These are phyloP conservation scores for Caligus rogercresseyi DNA, from an alignment of 1,140 invertebrate species.

Conservation along the genomic window DNA sequence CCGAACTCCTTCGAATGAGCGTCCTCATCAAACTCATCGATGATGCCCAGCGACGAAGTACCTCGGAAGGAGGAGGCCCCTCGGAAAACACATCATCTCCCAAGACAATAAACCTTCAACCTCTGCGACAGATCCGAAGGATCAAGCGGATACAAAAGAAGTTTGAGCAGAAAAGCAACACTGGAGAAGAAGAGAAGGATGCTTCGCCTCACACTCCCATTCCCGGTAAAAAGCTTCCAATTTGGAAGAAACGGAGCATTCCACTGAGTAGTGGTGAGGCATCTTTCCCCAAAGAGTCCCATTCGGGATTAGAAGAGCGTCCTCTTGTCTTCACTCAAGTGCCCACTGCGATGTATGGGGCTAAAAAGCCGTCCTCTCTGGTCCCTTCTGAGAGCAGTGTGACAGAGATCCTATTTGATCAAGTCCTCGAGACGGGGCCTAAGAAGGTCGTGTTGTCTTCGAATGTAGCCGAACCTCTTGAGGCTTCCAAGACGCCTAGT, in stretches of 20 bases:
- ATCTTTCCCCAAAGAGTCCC: neutral
- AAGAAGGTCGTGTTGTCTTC: too few species aligned
- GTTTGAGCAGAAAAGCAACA: neutral
- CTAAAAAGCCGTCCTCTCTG: too few species aligned
- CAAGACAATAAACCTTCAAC: too few species aligned
- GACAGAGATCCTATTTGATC: neutral
- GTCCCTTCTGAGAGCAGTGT: neutral
- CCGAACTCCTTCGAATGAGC: neutral
- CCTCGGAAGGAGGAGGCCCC: neutral
- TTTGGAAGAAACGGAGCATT: conserved; percentile 10
- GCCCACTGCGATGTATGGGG: neutral
- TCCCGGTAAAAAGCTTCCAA: conserved; percentile 13
- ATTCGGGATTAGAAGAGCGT: neutral
- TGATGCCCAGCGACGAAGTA: neutral
- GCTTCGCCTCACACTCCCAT: too few species aligned
- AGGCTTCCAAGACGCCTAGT: neutral
- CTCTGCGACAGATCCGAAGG: neutral
- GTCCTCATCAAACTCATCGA: neutral
- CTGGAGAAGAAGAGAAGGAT: too few species aligned
- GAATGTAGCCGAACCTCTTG: neutral
- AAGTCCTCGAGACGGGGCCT: neutral
- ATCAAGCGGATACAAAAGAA: neutral
- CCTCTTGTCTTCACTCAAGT: too few species aligned
- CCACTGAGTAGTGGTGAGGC: neutral
- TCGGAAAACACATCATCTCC: neutral